phyloP scores from a whole-genome alignment of 2,113 vertebrate species.

The Pollachius pollachius region DNA sequence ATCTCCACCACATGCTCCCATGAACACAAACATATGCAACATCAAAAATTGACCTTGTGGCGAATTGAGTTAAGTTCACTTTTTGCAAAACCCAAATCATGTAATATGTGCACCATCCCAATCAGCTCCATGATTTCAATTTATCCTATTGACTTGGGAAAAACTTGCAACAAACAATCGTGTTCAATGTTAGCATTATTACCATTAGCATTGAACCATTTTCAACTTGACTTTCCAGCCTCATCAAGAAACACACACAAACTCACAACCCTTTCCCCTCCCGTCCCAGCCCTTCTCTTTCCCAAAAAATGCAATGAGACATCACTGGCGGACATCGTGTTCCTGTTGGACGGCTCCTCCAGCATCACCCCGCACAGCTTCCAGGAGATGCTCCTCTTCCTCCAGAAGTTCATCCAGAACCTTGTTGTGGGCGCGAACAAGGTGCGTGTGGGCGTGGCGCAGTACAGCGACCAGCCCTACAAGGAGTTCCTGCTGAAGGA shows the following conservation, averaged over 20 bases:
- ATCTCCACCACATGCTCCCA: not conserved
- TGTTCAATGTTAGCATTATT: too few species aligned
- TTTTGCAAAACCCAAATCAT: too few species aligned
- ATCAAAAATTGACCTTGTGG: too few species aligned
- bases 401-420: constrained; percentile 60
- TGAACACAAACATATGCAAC: not conserved
- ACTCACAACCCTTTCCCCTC: not conserved
- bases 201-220: too few species aligned
- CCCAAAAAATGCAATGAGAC: constrained; percentile 73
- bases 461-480: constrained; percentile 68
- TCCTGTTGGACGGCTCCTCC: constrained; percentile 79
- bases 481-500: constrained; percentile 75
- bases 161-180: too few species aligned
- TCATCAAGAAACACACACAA: not conserved
- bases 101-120: too few species aligned
- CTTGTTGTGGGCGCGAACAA: constrained; percentile 73
- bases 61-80: too few species aligned
- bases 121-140: too few species aligned
- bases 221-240: too few species aligned
- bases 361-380: constrained; percentile 72
- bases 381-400: constrained; percentile 69
- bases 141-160: too few species aligned
- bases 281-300: constrained; percentile 1
- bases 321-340: constrained; percentile 76
- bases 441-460: constrained; percentile 73